Conservation (phyloP, 2,113 vertebrate species). For the Hemichromis elongatus region DNA sequence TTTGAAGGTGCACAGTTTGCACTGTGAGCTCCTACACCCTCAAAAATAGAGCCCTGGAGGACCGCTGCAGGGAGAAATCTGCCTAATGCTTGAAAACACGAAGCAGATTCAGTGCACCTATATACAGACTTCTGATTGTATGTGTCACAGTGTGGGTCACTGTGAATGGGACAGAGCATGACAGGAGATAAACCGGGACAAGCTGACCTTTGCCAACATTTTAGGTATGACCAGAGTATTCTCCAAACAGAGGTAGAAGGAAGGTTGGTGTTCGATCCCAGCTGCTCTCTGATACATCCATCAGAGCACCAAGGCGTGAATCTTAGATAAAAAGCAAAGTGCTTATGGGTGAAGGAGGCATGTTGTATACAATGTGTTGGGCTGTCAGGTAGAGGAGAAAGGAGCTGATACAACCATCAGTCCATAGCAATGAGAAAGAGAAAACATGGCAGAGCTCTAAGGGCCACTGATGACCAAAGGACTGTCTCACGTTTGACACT, state of each 20-base stretch:
- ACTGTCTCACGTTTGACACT: not conserved
- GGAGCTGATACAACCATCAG: not conserved
- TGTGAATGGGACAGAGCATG: not conserved
- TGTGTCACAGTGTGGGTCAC: not conserved
- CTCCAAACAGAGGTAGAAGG: not conserved
- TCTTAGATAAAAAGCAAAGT: too few relatives aligned
- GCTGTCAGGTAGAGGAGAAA: not conserved
- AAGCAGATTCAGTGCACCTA: not conserved
- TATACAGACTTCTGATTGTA: not conserved
- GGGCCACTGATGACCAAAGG: not conserved
- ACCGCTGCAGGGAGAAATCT: not conserved
- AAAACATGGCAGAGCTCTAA: not conserved
- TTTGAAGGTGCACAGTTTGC: not conserved
- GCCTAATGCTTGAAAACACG: not conserved
- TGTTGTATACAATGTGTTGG: too few relatives aligned
- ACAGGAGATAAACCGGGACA: not conserved
- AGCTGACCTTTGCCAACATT: not conserved
- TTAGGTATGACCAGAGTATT: not conserved
- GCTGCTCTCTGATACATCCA: not conserved
- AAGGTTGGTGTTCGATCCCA: not conserved
- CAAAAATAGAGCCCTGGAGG: not conserved
- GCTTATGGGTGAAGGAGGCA: not conserved
- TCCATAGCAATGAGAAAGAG: not conserved
- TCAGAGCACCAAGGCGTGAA: not conserved
- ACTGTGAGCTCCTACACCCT: not conserved